Evolutionary conservation across 2,888 invertebrate species (phyloP).

Genomic region (Dasypogon diadema): DNA sequence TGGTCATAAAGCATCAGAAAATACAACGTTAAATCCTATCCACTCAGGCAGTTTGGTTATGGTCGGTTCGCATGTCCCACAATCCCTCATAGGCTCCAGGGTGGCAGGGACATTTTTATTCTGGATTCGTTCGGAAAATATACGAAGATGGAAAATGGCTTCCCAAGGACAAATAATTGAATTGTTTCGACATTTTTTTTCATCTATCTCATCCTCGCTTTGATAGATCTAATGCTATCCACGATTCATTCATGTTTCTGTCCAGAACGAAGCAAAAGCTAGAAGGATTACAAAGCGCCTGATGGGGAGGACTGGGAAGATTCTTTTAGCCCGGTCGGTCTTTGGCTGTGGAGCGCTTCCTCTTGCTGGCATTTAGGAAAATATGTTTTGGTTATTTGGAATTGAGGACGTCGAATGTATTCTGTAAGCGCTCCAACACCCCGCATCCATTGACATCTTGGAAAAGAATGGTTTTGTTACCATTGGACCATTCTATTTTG

Average conservation of each 20-base stretch:
- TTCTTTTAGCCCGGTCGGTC: conserved; percentile 2
- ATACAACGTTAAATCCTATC: conserved; percentile 37
- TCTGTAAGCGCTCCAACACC: neutral
- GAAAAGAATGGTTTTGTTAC: conserved; percentile 10
- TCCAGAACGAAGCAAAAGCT: neutral
- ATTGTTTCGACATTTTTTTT: conserved; percentile 49
- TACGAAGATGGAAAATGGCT: conserved; percentile 38
- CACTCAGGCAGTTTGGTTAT: conserved; percentile 2
- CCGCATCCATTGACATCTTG: neutral
- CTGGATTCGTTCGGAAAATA: conserved; percentile 43
- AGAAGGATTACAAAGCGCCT: conserved; percentile 10
- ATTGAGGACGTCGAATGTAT: conserved; percentile 50
- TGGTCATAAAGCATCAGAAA: conserved; percentile 18
- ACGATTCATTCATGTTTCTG: conserved; percentile 16
- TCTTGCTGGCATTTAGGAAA: conserved; percentile 31
- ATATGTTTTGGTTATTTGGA: conserved; percentile 51
- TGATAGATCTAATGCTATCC: conserved; percentile 16
- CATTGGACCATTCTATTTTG: conserved; percentile 50
- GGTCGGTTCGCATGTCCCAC: neutral
- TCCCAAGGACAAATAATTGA: conserved; percentile 52
- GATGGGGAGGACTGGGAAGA: neutral
- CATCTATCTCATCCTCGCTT: neutral
- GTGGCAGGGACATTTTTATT: conserved; percentile 47
- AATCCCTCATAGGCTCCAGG: conserved; percentile 13
- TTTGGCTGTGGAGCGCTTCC: neutral